These are phyloP conservation scores for Notamacropus eugenii DNA, from an alignment of 2,797 vertebrate genomes.

Conservation along the genomic window DNA sequence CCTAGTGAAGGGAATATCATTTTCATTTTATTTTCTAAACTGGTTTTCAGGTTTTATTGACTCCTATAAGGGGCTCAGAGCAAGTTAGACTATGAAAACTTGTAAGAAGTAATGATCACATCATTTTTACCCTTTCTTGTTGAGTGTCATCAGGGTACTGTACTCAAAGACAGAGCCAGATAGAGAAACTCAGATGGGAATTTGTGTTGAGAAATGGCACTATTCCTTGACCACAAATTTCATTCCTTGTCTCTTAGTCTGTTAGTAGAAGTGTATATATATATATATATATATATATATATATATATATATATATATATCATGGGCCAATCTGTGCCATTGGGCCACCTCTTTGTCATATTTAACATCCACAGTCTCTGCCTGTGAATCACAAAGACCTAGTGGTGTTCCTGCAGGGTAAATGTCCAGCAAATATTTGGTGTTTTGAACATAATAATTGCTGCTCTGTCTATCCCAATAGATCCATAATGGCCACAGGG, in stretches of 20 bases:
- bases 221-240: not conserved
- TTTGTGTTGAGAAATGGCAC: not conserved
- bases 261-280: not conserved
- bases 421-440: not conserved
- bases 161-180: not conserved
- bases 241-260: not conserved
- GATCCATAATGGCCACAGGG: not conserved
- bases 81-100: not conserved
- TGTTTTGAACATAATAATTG: not conserved
- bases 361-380: not conserved
- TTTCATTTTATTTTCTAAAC: not conserved
- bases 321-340: not conserved
- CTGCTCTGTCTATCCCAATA: not conserved
- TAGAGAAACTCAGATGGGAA: not conserved
- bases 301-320: too few relatives aligned
- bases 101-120: not conserved
- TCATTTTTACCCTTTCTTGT: not conserved
- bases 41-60: not conserved
- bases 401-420: not conserved
- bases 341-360: rapidly evolving
- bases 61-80: not conserved
- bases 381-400: not conserved
- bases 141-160: rapidly evolving
- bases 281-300: too few relatives aligned
- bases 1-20: not conserved